Base-by-base conservation (phyloP, 2,113 vertebrate species). In the Aegotheles bennettii region DNA sequence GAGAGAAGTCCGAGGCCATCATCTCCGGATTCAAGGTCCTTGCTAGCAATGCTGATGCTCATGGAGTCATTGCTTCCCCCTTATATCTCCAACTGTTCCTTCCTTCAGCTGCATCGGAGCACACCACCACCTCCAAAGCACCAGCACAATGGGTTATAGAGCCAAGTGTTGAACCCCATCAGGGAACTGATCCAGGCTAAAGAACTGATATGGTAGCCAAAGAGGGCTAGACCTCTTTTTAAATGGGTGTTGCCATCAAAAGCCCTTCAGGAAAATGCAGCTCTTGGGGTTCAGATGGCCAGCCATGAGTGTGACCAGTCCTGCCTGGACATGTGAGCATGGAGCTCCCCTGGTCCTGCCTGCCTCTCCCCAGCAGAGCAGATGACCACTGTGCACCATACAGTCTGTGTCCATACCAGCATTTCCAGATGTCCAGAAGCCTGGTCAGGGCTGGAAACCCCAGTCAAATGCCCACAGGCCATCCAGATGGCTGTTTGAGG, bases 401-500 rank as follows among this genome's bases (percentile, higher is more conserved):
- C 14, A 14, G 3, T 28, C 59, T 50, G 48, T 29, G 42, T 21
- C 60, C 1, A 0, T 47, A 25, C 13, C 6, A 1, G 35, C 2
- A 1, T 35, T 84, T 79, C 38, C 38, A 59, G 43, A 16, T 11
- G 26, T 68, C 50, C 67, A 68, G 50, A 59, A 69, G 36, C 25
- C n/a, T 57, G 24, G 18, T 68, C 20, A 33, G 42, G 25, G 53
- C 21, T 87, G 33, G 73, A 84, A 74, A 42, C 16, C 43, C 18
- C 7, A 14, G 33, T 20, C 20, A 40, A 48, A 65, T 1, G 8
- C 31, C 54, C 48, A 56, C 7, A 53, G 68, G 23, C 16, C 14
- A 15, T 25, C 48, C 1, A 0, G 26, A n/a, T 53, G 35, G n/a
- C 29, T 0, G 0, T 42, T 29, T 36, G 38, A 63, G 38, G 38